A percentile compares a stretch with the other conserved stretches of the same genome.
Conservation (phyloP, 2,797 vertebrate genomes). For the Falco biarmicus region DNA sequence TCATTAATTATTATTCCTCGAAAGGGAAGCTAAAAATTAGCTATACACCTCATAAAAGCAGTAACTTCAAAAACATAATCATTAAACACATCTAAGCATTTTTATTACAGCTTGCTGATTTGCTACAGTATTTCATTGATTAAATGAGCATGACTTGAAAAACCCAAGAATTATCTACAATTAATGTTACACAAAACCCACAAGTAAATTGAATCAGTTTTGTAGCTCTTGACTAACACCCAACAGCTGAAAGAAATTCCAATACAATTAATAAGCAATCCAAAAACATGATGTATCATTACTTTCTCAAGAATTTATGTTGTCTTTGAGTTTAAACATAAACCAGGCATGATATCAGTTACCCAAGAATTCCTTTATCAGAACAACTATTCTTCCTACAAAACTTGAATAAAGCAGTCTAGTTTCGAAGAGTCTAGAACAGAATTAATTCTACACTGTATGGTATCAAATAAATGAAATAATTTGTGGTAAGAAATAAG, state of each 20-base stretch:
- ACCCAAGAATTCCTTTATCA: not conserved
- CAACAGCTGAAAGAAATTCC: not conserved
- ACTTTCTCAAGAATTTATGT: not conserved
- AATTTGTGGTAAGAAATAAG: not conserved
- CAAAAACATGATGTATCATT: not conserved
- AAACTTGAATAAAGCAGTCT: not conserved
- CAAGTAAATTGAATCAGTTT: not conserved
- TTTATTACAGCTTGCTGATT: not conserved
- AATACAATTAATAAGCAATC: not conserved
- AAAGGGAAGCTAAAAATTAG: not conserved
- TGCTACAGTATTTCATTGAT: not conserved
- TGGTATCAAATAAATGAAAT: not conserved
- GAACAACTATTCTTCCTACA: not conserved
- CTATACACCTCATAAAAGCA: constrained; percentile 7
- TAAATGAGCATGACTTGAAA: not conserved
- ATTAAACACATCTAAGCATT: constrained; percentile 27
- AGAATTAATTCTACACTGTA: not conserved
- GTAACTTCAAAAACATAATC: not conserved
- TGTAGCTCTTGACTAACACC: not conserved
- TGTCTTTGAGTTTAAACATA: not conserved
- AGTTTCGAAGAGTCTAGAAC: not conserved
- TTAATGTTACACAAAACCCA: not conserved
- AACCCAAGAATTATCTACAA: not conserved
- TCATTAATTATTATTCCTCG: constrained; percentile 1
- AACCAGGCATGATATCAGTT: not conserved